Percentiles rank a stretch among this genome's conserved stretches.
Conservation (phyloP, 2,888 invertebrate genomes). For the Caenorhabditis macrosperma region DNA sequence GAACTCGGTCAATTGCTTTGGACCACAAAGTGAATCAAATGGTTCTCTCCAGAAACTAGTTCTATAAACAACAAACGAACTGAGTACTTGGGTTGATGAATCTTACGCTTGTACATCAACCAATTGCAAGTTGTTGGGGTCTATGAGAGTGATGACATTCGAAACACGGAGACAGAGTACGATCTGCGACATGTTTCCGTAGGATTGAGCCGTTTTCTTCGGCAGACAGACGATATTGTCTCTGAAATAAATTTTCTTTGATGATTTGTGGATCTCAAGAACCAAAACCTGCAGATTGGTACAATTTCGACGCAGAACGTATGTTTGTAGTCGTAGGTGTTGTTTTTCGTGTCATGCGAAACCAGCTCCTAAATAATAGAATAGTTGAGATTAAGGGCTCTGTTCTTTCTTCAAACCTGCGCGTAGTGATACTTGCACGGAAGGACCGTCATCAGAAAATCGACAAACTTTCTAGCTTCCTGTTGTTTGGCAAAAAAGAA, state of each 20-base stretch:
- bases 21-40: conserved; percentile 91
- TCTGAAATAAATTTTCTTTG: conserved; percentile 27
- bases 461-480: conserved; percentile 94
- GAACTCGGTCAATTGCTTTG: conserved; percentile 92
- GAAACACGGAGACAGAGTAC: conserved; percentile 92
- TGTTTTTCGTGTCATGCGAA: conserved; percentile 95
- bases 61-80: conserved; percentile 64
- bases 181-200: conserved; percentile 83
- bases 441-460: conserved; percentile 90
- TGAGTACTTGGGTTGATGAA: neutral
- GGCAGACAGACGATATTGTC: conserved; percentile 77
- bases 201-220: conserved; percentile 74
- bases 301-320: conserved; percentile 93
- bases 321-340: conserved; percentile 95
- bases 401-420: conserved; percentile 83
- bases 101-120: conserved; percentile 73
- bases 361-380: conserved; percentile 65
- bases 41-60: conserved; percentile 90
- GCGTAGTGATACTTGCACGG: conserved; percentile 90
- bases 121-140: conserved; percentile 84
- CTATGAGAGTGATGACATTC: conserved; percentile 92
- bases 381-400: neutral
- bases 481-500: conserved; percentile 89
- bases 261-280: neutral
- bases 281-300: conserved; percentile 88